Evolutionary conservation across 2,888 invertebrate species (phyloP), one percentile per base, ranked within the genome.

Genomic region (Crematogaster levior): DNA sequence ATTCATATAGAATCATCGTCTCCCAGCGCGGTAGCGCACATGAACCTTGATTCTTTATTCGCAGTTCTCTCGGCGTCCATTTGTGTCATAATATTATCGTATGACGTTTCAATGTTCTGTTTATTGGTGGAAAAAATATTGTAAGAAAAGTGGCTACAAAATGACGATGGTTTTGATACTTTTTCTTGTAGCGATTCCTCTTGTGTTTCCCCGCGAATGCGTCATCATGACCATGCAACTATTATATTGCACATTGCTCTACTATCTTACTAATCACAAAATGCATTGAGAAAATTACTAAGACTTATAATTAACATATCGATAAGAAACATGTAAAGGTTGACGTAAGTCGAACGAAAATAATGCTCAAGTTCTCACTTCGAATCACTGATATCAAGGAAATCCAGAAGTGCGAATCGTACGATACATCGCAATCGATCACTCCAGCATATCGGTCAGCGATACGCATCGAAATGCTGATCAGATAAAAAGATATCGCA

Each of bases 1-100:
- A 79, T 79, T 79, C 77, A 70, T 56, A 10, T 79, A 24, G 77
- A 79, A 70, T 79, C 77, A 46, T 58, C 77, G 70, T 79, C 34
- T 58, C 77, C n/a, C 56, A 24, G 56, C 56, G 43, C 56, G 66
- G 30, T 56, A 27, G 40, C 77, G 56, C 75, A 40, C 63, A 63
- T 21, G 74, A 63, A 58, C 24, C 21, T 48, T 18, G 56, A 51
- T 75, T 12, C 43, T 53, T 58, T 46, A 60, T 34, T 40, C 15
- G 18, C 51, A 18, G 10, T 24, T 40, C 27, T 27, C 3, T 21
- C 24, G 12, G 9, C 40, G 15, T 40, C 60, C n/a, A 12, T 40
- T 65, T 56, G 24, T 4, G n/a, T 73, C 61, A 73, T 18, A 21
- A n/a, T n/a, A n/a, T n/a, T n/a, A n/a, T n/a, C n/a, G n/a, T n/a